Evolutionary conservation across 2,797 vertebrate species (phyloP).

Genomic region (Myotis planiceps): DNA sequence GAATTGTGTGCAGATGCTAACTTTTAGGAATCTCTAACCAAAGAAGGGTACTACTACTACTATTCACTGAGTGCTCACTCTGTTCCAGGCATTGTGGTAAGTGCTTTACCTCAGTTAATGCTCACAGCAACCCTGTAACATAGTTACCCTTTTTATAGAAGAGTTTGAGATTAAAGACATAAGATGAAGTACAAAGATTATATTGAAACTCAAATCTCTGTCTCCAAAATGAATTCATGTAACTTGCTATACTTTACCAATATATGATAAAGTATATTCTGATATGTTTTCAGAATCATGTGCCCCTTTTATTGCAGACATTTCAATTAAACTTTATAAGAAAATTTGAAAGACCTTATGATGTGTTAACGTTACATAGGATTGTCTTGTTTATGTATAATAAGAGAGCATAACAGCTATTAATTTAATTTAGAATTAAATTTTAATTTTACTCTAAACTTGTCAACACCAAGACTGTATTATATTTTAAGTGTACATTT

Average conservation of each 20-base stretch:
- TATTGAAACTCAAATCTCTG: neutral
- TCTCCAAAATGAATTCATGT: constrained; percentile 3
- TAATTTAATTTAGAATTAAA: too few species aligned
- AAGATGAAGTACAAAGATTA: neutral
- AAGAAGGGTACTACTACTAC: neutral
- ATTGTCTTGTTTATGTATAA: neutral
- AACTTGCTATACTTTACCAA: neutral
- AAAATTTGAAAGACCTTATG: constrained; percentile 41
- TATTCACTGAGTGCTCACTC: neutral
- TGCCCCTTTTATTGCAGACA: neutral
- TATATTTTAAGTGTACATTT: constrained; percentile 20
- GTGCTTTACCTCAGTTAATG: neutral
- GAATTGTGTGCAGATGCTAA: constrained; percentile 9
- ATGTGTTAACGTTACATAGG: neutral
- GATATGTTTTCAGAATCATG: constrained; percentile 45
- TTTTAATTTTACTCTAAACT: constrained; percentile 42
- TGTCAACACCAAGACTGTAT: neutral
- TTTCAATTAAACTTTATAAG: constrained; percentile 36
- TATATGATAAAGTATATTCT: too few species aligned
- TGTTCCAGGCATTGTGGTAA: neutral
- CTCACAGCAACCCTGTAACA: neutral
- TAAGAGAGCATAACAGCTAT: neutral
- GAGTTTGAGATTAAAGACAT: constrained; percentile 8
- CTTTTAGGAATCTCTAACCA: constrained; percentile 31
- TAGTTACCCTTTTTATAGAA: neutral